Evolutionary conservation across 2,797 vertebrate genomes (phyloP).

Genomic region (Glyptemys insculpta): DNA sequence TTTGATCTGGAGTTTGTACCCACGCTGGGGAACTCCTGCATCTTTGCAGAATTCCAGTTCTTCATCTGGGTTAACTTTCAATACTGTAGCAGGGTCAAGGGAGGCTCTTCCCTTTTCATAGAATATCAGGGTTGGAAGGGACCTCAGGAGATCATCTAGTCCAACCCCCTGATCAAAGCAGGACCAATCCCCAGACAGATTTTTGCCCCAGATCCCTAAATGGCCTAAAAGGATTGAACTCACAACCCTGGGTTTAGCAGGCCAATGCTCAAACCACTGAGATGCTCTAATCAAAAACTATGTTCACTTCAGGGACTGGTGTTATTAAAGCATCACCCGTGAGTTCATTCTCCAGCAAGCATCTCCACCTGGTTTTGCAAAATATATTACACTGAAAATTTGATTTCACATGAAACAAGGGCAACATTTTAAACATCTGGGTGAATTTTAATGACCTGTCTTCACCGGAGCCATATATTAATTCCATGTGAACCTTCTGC

Average conservation of each 20-base stretch:
- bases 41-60: neutral
- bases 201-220: no score
- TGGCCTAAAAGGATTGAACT: no score
- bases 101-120: conserved; percentile 27
- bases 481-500: conserved; percentile 30
- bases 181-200: no score
- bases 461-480: conserved; percentile 13
- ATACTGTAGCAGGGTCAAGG: neutral
- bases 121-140: no score
- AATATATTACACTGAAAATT: neutral
- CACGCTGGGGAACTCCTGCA: neutral
- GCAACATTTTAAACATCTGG: neutral
- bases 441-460: conserved; percentile 38
- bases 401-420: neutral
- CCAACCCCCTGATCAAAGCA: no score
- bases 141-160: no score
- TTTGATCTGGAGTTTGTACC: neutral
- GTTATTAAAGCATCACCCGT: conserved; percentile 37
- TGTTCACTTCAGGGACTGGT: neutral
- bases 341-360: conserved; percentile 27
- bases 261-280: no score
- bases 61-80: conserved; percentile 40
- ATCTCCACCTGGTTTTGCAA: neutral
- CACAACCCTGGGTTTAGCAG: no score
- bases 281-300: neutral